Evolutionary conservation across 2,888 invertebrate genomes (phyloP).

Genomic region (Gerris lacustris): DNA sequence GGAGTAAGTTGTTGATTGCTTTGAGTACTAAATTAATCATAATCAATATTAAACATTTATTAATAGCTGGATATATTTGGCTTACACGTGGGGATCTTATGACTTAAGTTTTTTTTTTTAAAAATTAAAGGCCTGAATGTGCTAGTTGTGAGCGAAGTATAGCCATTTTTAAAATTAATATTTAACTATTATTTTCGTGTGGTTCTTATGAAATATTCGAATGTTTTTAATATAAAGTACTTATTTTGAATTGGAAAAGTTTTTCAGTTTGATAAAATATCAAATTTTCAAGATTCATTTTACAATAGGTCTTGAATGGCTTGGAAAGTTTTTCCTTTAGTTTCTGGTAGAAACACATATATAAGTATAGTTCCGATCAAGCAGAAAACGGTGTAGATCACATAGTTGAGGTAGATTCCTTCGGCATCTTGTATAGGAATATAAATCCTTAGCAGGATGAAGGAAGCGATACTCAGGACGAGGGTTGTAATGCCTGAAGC

Average conservation of each 20-base stretch:
- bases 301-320: constrained; percentile 43
- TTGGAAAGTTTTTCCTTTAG: constrained; percentile 55
- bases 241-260: background rate
- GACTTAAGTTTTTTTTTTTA: too few relatives aligned
- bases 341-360: constrained; percentile 43
- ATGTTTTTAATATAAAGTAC: background rate
- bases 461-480: constrained; percentile 16
- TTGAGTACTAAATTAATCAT: too few relatives aligned
- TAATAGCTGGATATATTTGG: too few relatives aligned
- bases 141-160: too few relatives aligned
- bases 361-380: constrained; percentile 20
- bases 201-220: too few relatives aligned
- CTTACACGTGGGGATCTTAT: too few relatives aligned
- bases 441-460: constrained; percentile 18
- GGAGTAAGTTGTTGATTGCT: too few relatives aligned
- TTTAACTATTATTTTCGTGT: too few relatives aligned
- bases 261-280: too few relatives aligned
- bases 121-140: too few relatives aligned
- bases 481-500: constrained; percentile 22
- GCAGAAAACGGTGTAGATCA: constrained; percentile 17
- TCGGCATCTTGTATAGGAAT: constrained; percentile 15
- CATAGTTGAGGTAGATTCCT: constrained; percentile 20
- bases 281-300: background rate
- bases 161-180: too few relatives aligned
- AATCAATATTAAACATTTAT: too few relatives aligned